Evolutionary conservation across 2,797 vertebrate species (phyloP), one percentile per base, ranked within the genome.

Genomic region (Semaprochilodus insignis): DNA sequence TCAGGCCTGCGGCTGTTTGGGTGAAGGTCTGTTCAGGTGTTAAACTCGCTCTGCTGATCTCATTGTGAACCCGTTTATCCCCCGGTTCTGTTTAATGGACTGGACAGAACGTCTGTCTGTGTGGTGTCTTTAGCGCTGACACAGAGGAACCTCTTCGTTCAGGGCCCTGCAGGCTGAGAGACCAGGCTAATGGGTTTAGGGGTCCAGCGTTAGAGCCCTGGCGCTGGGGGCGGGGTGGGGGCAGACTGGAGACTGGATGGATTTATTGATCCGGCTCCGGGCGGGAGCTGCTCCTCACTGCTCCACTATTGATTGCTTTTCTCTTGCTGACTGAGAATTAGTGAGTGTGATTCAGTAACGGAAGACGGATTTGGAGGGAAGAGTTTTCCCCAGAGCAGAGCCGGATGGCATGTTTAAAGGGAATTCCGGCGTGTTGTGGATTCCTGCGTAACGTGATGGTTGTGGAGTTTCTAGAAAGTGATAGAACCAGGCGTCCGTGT

Each of bases 181-280:
- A 51, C 27, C 4, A 23, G 16, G 52, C 54, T 81, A 75, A 82
- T 82, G 40, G 52, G 66, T 60, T 67, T 66, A 27, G 59, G 21
- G 57, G 27, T 59, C 51, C 44, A 21, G 23, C 4, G 23, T 48
- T 36, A 34, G 48, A 73, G 66, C 59, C 27, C n/a, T 23, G 48
- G 44, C 17, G 17, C 25, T 31, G 60, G 23, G 60, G 60, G 44
- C 4, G 4, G 4, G 23, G 2, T 3, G 21, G 21, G 23, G 19
- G 44, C n/a, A n/a, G n/a, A n/a, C n/a, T n/a, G n/a, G n/a, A n/a
- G n/a, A n/a, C 27, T 27, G 48, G 71, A 75, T 75, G 44, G 75
- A 82, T 84, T 63, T 86, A 85, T 87, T 87, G 83, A 85, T 86
- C 81, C 11, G 66, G 77, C 80, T 69, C 23, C 16, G 67, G 25